phyloP scores from a whole-genome alignment of 2,113 vertebrate species.

The Lophotis ruficrista region DNA sequence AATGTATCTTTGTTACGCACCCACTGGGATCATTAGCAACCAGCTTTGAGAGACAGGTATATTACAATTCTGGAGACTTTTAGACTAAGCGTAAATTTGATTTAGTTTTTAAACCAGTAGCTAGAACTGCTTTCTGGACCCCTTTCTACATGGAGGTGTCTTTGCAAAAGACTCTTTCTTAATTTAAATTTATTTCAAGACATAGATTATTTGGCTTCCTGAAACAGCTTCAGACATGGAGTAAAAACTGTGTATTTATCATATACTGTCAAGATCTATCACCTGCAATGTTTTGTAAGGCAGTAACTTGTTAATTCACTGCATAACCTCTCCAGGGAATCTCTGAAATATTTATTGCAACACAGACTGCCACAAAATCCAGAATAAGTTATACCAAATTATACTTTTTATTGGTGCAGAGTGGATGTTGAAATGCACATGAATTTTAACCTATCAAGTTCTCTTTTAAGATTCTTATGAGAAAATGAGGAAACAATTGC shows the following conservation, averaged over 20 bases:
- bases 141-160: background rate
- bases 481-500: background rate
- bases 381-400: background rate
- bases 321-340: background rate
- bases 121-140: background rate
- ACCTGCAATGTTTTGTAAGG: background rate
- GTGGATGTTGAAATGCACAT: background rate
- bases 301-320: slow-evolving; percentile 13
- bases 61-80: background rate
- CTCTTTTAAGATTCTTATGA: background rate
- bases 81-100: background rate
- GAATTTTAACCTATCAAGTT: background rate
- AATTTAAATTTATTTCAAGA: background rate
- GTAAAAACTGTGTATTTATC: background rate
- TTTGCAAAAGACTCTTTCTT: background rate
- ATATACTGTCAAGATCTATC: background rate
- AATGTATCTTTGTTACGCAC: background rate
- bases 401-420: background rate
- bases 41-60: background rate
- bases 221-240: background rate
- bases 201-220: background rate
- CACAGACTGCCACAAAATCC: background rate
- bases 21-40: background rate
- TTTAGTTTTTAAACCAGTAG: background rate
- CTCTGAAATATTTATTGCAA: background rate